Evolutionary conservation across 2,113 vertebrate genomes (phyloP).

Genomic region (Nycticorax nycticorax): DNA sequence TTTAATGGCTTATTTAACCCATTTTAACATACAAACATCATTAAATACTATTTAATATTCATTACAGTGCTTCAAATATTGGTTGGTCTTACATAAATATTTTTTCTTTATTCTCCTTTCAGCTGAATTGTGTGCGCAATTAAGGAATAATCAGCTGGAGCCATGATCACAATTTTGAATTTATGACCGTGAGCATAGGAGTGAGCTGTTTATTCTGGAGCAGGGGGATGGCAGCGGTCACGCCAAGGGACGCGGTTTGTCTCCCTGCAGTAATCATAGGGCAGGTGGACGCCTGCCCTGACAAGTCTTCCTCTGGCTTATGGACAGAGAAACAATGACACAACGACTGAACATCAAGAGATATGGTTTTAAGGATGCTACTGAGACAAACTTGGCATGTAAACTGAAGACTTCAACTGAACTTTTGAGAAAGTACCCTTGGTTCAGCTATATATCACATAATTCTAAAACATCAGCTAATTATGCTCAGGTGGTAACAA

Average conservation of each 20-base stretch:
- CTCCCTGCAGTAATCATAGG: background rate
- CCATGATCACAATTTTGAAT: background rate
- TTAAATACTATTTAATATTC: conserved; percentile 18
- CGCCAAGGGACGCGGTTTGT: background rate
- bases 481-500: background rate
- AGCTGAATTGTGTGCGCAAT: background rate
- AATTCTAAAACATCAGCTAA: background rate
- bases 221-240: background rate
- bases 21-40: background rate
- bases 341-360: background rate
- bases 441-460: background rate
- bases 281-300: background rate
- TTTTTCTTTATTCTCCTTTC: background rate
- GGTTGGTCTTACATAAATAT: background rate
- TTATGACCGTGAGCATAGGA: background rate
- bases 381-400: background rate
- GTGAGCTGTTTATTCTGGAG: background rate
- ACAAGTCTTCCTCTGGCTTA: background rate
- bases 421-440: background rate
- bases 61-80: background rate
- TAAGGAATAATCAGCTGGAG: background rate
- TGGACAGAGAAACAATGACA: background rate
- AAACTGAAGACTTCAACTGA: background rate
- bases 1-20: background rate
- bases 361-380: background rate